Evolutionary conservation across 2,888 invertebrate genomes (phyloP).

Genomic region (Salpingus planirostris): DNA sequence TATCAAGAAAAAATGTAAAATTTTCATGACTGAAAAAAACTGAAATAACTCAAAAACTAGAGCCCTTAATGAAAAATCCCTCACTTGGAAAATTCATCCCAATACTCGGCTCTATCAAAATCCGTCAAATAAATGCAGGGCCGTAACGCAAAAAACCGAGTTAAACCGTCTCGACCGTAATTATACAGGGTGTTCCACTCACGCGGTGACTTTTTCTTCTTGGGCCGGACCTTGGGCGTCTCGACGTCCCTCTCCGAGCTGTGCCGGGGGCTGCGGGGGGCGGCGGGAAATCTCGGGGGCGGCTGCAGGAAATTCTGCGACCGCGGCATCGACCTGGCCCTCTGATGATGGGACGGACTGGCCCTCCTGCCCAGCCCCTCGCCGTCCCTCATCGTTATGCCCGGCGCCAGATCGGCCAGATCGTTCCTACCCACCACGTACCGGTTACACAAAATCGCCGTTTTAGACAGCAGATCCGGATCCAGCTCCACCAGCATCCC

Average conservation of each 20-base stretch:
- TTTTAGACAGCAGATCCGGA: slow-evolving; percentile 41
- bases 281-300: slow-evolving; percentile 27
- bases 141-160: too few relatives aligned
- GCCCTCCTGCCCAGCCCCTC: slow-evolving; percentile 14
- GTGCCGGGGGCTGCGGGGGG: slow-evolving; percentile 17
- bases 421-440: slow-evolving; percentile 53
- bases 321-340: slow-evolving; percentile 29
- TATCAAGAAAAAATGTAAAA: too few relatives aligned
- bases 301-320: slow-evolving; percentile 17
- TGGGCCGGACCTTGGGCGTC: not conserved
- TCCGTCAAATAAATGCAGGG: too few relatives aligned
- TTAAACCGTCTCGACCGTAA: too few relatives aligned
- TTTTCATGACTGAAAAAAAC: too few relatives aligned
- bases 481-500: slow-evolving; percentile 34
- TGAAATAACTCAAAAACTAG: too few relatives aligned
- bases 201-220: slow-evolving; percentile 9
- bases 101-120: not conserved
- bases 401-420: slow-evolving; percentile 32
- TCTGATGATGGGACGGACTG: slow-evolving; percentile 11
- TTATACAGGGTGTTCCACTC: slow-evolving; percentile 3
- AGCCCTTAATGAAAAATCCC: slow-evolving; percentile 1
- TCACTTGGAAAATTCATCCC: not conserved
- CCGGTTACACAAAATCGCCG: slow-evolving; percentile 60
- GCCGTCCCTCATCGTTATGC: slow-evolving; percentile 18
- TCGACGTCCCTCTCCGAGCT: slow-evolving; percentile 11